Percentiles rank a stretch among this genome's conserved stretches.
Conservation (phyloP, 1,140 invertebrate genomes). For the Apocrypta bakeri region DNA sequence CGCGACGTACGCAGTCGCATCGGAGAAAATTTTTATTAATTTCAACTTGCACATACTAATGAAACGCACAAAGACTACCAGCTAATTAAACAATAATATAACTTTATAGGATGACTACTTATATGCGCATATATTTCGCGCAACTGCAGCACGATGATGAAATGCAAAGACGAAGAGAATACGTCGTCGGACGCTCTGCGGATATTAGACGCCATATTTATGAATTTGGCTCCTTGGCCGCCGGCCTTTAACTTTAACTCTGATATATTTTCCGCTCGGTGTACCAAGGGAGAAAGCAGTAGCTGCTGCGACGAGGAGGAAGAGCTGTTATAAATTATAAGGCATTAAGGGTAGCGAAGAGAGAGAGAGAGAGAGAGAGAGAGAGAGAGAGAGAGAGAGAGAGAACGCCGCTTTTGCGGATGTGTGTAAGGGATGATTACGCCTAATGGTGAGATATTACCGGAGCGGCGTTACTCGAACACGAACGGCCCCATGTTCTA, state of each 20-base stretch:
- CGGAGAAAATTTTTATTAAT: slow-evolving; percentile 50
- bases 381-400: slow-evolving; percentile 57
- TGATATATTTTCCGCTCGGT: slow-evolving; percentile 69
- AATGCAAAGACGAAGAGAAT: slow-evolving; percentile 14
- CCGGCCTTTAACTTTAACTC: slow-evolving; percentile 70
- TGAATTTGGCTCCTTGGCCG: slow-evolving; percentile 63
- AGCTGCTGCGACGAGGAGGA: background rate
- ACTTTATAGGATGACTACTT: too few relatives aligned
- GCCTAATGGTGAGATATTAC: slow-evolving; percentile 76
- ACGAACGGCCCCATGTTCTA: slow-evolving; percentile 71
- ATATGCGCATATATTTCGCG: too few relatives aligned
- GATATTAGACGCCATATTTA: slow-evolving; percentile 70
- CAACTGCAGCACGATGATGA: background rate
- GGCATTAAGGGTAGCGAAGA: too few relatives aligned
- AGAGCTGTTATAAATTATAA: too few relatives aligned
- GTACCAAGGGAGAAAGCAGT: background rate
- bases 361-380: slow-evolving; percentile 48
- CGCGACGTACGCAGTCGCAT: background rate
- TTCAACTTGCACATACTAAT: slow-evolving; percentile 12
- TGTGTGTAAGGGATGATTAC: slow-evolving; percentile 74
- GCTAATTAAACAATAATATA: too few relatives aligned
- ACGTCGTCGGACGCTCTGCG: slow-evolving; percentile 44
- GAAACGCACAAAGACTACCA: too few relatives aligned
- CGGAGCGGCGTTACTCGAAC: slow-evolving; percentile 72
- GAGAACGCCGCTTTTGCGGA: slow-evolving; percentile 63